Percentiles rank a stretch among this genome's conserved stretches.
Evolutionary conservation across 35 echinoderm and acorn worm genomes (phyloP).

Genomic region (Anneissia japonica): DNA sequence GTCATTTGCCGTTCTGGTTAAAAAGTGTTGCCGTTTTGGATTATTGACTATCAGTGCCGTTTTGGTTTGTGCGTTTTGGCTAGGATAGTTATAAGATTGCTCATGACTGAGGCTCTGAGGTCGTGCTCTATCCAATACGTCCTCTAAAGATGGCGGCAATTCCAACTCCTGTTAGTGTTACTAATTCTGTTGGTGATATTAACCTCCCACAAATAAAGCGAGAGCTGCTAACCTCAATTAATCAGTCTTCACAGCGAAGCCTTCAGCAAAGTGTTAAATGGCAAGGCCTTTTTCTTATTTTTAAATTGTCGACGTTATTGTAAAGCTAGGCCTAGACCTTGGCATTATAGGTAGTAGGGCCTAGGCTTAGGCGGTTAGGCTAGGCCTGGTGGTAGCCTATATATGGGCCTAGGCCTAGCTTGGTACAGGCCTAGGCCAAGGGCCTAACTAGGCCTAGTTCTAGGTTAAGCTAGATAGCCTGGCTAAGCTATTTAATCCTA

Average conservation of each 20-base stretch:
- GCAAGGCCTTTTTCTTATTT: constrained; percentile 20
- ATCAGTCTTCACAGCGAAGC: constrained; percentile 56
- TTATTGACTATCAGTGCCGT: no score
- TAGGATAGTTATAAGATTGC: no score
- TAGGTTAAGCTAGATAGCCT: no score
- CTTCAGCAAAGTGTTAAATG: constrained; percentile 85
- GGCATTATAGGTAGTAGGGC: not conserved
- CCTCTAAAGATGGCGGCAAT: constrained; percentile 30
- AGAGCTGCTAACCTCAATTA: constrained; percentile 53
- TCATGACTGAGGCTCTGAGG: no score
- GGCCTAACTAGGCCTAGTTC: no score
- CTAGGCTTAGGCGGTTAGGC: not conserved
- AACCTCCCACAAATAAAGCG: constrained; percentile 62
- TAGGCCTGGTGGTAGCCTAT: not conserved
- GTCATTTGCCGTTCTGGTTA: no score
- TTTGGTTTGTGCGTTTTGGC: no score
- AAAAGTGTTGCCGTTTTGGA: no score
- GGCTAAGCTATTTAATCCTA: no score
- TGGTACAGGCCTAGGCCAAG: no score
- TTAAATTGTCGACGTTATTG: constrained; percentile 1
- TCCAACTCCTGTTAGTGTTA: constrained; percentile 5
- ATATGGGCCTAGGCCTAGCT: not conserved
- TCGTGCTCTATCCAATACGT: no score
- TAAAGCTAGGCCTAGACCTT: not conserved
- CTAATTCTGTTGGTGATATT: constrained; percentile 8